Percentiles rank a stretch among this genome's conserved stretches.
These are phyloP conservation scores for Typhlichthys subterraneus DNA, from an alignment of 2,797 vertebrate species.

Conservation along the genomic window DNA sequence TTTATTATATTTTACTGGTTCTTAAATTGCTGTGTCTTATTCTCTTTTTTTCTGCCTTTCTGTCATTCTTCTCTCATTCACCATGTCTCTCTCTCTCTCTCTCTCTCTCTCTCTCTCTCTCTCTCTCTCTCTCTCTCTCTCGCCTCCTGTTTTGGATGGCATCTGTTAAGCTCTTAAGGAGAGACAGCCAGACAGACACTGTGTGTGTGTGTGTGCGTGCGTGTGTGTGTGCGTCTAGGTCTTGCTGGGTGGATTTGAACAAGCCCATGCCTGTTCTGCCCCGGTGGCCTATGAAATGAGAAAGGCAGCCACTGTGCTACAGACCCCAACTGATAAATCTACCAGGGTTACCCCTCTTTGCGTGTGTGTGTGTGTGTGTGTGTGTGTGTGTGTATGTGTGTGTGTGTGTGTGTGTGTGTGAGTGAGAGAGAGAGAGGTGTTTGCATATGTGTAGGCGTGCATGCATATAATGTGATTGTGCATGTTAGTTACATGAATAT, in stretches of 20 bases:
- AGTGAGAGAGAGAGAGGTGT: constrained; percentile 32
- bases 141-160: too few species aligned
- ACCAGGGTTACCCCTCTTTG: constrained; percentile 77
- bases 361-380: constrained; percentile 33
- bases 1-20: too few species aligned
- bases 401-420: constrained; percentile 24
- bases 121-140: too few species aligned
- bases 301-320: constrained; percentile 88
- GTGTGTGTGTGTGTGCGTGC: constrained; percentile 6
- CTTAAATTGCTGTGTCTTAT: too few species aligned
- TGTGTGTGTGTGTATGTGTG: constrained; percentile 22
- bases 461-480: constrained; percentile 57
- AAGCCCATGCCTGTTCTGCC: constrained; percentile 87
- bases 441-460: constrained; percentile 18
- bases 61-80: too few species aligned
- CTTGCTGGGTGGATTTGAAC: constrained; percentile 87
- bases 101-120: too few species aligned
- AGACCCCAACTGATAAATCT: constrained; percentile 85
- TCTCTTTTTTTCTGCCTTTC: too few species aligned
- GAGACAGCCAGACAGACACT: too few species aligned
- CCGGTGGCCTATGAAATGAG: constrained; percentile 89
- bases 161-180: too few species aligned
- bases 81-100: too few species aligned
- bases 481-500: constrained; percentile 30
- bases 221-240: constrained; percentile 65